phyloP scores from a whole-genome alignment of 1,140 invertebrate species.

The Cheumatopsyche charites region DNA sequence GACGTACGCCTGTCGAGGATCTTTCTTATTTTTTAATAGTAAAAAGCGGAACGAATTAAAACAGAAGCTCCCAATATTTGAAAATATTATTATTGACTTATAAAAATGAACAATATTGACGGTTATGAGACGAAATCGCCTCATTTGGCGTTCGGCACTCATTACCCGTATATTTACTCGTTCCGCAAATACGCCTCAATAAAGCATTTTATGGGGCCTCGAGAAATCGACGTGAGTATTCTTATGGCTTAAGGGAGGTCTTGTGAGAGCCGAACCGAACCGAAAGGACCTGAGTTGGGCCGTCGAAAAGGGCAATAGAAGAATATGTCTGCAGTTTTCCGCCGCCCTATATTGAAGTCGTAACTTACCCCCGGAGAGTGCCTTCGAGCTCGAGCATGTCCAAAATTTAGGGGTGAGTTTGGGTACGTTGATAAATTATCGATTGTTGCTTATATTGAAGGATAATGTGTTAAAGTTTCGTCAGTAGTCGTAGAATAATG shows the following conservation, averaged over 20 bases:
- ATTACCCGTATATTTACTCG: no score
- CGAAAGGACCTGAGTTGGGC: conserved; percentile 8
- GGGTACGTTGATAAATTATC: no score
- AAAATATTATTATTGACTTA: no score
- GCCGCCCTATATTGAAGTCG: conserved; percentile 48
- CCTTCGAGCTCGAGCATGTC: no score
- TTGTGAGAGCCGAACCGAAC: conserved; percentile 18
- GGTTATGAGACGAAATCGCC: neutral
- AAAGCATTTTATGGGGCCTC: conserved; percentile 45
- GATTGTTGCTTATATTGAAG: no score
- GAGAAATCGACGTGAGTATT: conserved; percentile 45
- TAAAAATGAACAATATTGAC: neutral
- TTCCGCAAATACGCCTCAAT: conserved; percentile 40
- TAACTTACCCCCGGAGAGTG: conserved; percentile 42
- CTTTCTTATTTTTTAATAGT: neutral
- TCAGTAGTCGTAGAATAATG: no score
- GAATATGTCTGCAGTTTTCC: conserved; percentile 49
- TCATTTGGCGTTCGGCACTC: neutral
- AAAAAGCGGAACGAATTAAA: no score
- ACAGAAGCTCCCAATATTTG: no score
- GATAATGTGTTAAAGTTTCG: no score
- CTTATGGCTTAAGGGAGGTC: conserved; percentile 22
- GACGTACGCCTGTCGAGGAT: neutral
- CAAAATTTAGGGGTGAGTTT: no score
- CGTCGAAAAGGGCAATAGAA: conserved; percentile 47